Conservation (phyloP, 2,888 invertebrate genomes). For the Coelopa pilipes region DNA sequence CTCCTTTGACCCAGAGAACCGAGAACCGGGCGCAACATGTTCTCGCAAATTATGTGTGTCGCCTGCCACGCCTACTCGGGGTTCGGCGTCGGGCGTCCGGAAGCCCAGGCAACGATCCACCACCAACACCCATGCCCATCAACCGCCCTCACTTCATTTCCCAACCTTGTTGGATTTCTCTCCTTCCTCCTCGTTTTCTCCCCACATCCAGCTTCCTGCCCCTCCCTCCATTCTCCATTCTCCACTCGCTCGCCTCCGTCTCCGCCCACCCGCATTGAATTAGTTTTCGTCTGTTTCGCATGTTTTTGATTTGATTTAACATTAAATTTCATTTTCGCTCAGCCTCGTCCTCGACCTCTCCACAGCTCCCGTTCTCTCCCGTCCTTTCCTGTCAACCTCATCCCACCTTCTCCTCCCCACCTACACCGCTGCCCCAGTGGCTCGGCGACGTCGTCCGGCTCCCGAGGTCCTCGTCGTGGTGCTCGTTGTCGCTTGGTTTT, state of each 20-base stretch:
- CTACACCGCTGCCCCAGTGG: not conserved
- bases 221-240: not conserved
- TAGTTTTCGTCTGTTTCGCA: constrained; percentile 8
- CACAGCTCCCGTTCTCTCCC: no score
- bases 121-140: not conserved
- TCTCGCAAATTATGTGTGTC: not conserved
- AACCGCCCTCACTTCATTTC: not conserved
- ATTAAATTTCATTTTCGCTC: constrained; percentile 9
- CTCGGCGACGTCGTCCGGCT: no score
- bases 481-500: not conserved
- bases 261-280: not conserved
- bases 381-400: no score
- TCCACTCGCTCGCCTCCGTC: not conserved
- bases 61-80: not conserved
- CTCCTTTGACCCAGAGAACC: constrained; percentile 2
- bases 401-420: not conserved
- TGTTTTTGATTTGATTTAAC: constrained; percentile 21
- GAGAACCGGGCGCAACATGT: not conserved
- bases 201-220: not conserved
- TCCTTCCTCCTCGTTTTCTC: not conserved
- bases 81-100: not conserved
- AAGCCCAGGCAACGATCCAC: no score
- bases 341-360: not conserved
- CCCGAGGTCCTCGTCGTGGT: not conserved
- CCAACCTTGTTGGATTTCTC: no score